A percentile compares a stretch with the other conserved stretches of the same genome.
phyloP scores from a whole-genome alignment of 53 echinoderm and acorn worm species.

The Hippasteria phrygiana region DNA sequence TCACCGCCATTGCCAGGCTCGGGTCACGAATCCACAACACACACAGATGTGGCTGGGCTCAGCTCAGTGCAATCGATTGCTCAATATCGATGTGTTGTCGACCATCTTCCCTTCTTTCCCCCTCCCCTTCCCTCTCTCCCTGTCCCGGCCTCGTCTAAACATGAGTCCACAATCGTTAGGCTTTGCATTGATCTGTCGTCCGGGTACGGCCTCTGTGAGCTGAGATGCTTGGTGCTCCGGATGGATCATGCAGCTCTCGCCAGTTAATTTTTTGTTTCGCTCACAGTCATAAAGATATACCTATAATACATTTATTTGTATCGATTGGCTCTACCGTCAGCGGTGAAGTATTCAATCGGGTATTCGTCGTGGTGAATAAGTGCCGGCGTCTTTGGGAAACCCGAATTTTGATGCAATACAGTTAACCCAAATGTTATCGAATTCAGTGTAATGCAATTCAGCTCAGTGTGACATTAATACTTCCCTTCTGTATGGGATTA shows the following conservation, averaged over 20 bases:
- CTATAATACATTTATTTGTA: not conserved
- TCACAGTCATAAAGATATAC: not conserved
- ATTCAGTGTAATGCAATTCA: too few relatives aligned
- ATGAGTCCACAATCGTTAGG: conserved; percentile 49
- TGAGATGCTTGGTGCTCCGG: too few relatives aligned
- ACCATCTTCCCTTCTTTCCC: not conserved
- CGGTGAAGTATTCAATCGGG: not conserved
- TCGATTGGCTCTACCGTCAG: not conserved
- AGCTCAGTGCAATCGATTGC: conserved; percentile 26
- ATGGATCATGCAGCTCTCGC: not conserved
- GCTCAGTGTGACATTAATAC: too few relatives aligned
- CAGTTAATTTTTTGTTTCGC: not conserved
- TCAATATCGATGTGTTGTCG: conserved; percentile 26
- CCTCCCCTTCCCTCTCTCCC: not conserved
- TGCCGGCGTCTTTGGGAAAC: too few relatives aligned
- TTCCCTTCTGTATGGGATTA: too few relatives aligned
- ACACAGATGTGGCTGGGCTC: not conserved
- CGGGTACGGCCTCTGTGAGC: not conserved
- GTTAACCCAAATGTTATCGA: too few relatives aligned
- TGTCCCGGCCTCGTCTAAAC: conserved; percentile 41
- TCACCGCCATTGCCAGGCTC: not conserved
- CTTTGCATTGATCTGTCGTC: conserved; percentile 42
- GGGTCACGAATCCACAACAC: not conserved
- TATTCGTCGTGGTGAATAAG: too few relatives aligned
- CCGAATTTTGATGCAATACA: too few relatives aligned